Evolutionary conservation across 2,888 invertebrate species (phyloP), one percentile per base, ranked within the genome.

Genomic region (Drosophila meridionalis): DNA sequence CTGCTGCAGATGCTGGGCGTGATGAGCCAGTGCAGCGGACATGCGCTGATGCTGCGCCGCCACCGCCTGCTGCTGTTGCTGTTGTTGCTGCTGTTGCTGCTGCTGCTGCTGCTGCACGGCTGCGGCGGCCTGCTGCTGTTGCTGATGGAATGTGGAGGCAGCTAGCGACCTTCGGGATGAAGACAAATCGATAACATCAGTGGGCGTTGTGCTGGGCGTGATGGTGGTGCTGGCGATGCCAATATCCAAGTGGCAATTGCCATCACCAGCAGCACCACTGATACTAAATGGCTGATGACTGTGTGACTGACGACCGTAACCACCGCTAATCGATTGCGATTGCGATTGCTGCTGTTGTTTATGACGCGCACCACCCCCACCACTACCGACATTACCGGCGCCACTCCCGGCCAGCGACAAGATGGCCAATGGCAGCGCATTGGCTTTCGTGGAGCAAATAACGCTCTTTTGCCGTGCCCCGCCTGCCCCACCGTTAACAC

Each of bases 131-230:
- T 90, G 89, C 56, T 91, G 91, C 14, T 91, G 89, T 59, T 90
- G 91, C 77, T 92, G 89, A 59, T 92, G 80, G 63, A 89, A 91
- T 26, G 87, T 89, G 36, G 92, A 90, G 28, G 92, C 92, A 78
- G 92, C 92, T 56, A 92, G 75, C 61, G 92, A 93, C 92, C 94
- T 94, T 90, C 94, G 94, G 65, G 94, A 93, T 82, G 94, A 94
- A 85, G 94, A 94, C 76, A 94, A 93, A 92, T 94, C 94, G 76
- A 94, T 94, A 81, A 94, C 94, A 78, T 93, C 91, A 90, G 92
- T 92, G 81, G 93, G 89, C 73, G 88, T 84, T 64, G 85, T 83
- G 77, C 86, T 82, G 79, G 85, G 83, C 83, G 89, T 86, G 68
- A 84, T 77, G 82, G 86, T 81, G 79, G 87, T 83, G 60, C 66